These are phyloP conservation scores for Eptatretus burgeri DNA, from an alignment of 2,113 vertebrate genomes.

Conservation along the genomic window DNA sequence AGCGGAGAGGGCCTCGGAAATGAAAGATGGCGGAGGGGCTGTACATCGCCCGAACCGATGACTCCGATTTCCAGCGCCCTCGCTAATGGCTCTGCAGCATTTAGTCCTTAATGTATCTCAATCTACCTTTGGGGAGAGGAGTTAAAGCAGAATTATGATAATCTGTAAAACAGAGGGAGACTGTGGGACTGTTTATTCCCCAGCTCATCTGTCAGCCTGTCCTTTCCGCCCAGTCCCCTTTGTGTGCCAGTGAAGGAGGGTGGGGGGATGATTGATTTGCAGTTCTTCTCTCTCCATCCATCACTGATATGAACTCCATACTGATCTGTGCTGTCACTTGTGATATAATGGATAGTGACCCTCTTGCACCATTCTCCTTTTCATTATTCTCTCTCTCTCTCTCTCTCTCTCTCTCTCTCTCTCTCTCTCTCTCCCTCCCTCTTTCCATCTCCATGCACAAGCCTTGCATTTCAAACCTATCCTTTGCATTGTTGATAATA, in stretches of 20 bases:
- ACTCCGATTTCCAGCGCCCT: neutral
- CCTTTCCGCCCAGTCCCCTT: neutral
- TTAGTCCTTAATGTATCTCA: too few species aligned
- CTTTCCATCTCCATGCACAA: too few species aligned
- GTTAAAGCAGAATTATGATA: too few species aligned
- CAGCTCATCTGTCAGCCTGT: neutral
- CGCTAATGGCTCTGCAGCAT: too few species aligned
- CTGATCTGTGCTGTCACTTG: constrained; percentile 6
- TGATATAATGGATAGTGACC: constrained; percentile 1
- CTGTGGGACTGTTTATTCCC: neutral
- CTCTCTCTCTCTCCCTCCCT: neutral
- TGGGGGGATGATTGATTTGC: constrained; percentile 6
- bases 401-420: neutral
- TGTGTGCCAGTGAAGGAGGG: neutral
- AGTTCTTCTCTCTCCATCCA: constrained; percentile 2
- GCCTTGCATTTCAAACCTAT: too few species aligned
- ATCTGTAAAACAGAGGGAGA: too few species aligned
- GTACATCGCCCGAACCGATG: neutral
- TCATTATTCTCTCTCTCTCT: neutral
- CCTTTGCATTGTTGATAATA: too few species aligned
- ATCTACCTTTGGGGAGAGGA: too few species aligned
- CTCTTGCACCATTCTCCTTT: neutral
- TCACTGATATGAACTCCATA: constrained; percentile 6
- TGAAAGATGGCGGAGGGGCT: constrained; percentile 4
- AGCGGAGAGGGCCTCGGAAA: constrained; percentile 4